Base-by-base conservation (phyloP, 2,797 vertebrate species). In the Eospalax fontanierii region DNA sequence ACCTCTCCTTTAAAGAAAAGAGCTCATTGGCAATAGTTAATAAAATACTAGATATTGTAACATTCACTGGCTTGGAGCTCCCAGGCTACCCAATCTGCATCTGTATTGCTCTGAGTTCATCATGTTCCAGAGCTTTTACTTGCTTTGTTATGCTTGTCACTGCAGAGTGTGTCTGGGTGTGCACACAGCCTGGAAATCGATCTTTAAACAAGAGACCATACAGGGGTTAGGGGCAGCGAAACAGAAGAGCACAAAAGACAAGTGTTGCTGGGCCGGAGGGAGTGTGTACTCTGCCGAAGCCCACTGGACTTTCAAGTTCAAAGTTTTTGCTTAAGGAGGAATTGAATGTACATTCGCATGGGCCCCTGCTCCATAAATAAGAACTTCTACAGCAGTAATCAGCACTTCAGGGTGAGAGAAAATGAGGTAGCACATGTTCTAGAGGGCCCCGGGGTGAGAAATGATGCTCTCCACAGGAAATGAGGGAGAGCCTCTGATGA, bases 291-390 rank as follows among this genome's bases (percentile, higher is more conserved):
- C 81, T 19, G 71, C 1, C 2, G 26, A 33, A 79, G 43, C 30
- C 12, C 22, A 1, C 2, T 12, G 2, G 26, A 43, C 3, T 46
- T 21, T 4, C 1, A 33, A 2, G 28, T 26, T 24, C 4, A 5
- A n/a, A 57, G 43, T 1, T 73, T 57, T 18, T 74, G 38, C 59
- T 68, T 66, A 26, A 66, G 66, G 74, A 43, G 50, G 15, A 82
- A 30, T 16, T 28, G 54, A 11, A 26, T 61, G 33, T n/a, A 16
- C 4, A 14, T 24, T 28, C 11, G 1, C 16, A 9, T 6, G 30
- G 18, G 6, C 35, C 70, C 50, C 38, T 22, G 65, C 57, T 78
- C 21, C 35, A 16, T 8, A 19, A 57, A 18, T 4, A 26, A n/a
- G 3, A 1, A 3, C 57, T 40, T n/a, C 61, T 68, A 14, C 33